Evolutionary conservation across 2,888 invertebrate species (phyloP).

Genomic region (Drosophila paramelanica): DNA sequence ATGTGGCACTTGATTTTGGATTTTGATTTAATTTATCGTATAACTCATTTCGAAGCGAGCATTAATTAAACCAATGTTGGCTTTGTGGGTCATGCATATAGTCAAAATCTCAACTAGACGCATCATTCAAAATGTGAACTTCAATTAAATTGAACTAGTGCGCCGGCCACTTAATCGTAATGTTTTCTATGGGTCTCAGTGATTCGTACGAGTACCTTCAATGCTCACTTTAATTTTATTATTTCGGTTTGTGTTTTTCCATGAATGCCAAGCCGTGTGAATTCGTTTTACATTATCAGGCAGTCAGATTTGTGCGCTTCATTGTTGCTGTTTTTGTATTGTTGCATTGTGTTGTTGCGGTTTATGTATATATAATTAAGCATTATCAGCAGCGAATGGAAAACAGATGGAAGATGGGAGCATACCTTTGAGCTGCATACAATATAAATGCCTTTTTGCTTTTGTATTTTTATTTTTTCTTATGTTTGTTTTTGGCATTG

Average conservation of each 20-base stretch:
- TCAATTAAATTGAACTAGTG: constrained; percentile 47
- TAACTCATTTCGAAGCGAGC: constrained; percentile 15
- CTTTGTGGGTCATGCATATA: constrained; percentile 47
- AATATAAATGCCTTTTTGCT: constrained; percentile 55
- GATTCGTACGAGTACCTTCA: constrained; percentile 34
- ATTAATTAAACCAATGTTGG: constrained; percentile 37
- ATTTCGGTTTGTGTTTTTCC: constrained; percentile 11
- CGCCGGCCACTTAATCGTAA: constrained; percentile 48
- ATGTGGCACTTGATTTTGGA: constrained; percentile 37
- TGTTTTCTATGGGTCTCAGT: constrained; percentile 19
- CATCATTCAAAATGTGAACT: constrained; percentile 29
- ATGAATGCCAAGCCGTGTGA: constrained; percentile 53
- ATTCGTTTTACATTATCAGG: constrained; percentile 57
- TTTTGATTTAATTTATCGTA: constrained; percentile 39
- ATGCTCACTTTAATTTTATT: constrained; percentile 38
- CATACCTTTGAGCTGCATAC: constrained; percentile 55
- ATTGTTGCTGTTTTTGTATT: constrained; percentile 42
- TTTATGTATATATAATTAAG: constrained; percentile 76
- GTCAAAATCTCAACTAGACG: constrained; percentile 12
- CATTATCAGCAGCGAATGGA: constrained; percentile 65
- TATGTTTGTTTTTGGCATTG: constrained; percentile 71
- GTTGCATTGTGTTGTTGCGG: constrained; percentile 64
- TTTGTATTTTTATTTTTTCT: constrained; percentile 24
- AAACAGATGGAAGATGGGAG: constrained; percentile 60
- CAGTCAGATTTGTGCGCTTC: constrained; percentile 35